phyloP scores from a whole-genome alignment of 2,888 invertebrate genomes.

The Leistus spinibarbis region DNA sequence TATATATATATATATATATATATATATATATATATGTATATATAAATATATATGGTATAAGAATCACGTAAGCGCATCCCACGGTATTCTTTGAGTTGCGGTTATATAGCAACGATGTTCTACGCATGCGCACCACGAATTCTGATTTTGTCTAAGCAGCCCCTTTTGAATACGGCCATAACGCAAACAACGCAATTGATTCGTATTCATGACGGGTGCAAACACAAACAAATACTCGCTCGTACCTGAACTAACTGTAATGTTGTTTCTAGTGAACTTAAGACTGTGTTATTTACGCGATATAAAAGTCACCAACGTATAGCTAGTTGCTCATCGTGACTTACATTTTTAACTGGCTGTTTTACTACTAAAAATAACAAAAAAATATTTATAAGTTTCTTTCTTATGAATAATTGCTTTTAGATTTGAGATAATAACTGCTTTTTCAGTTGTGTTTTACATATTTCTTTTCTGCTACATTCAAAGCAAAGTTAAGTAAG shows the following conservation, averaged over 20 bases:
- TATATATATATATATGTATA: no score
- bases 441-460: neutral
- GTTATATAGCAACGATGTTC: neutral
- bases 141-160: constrained; percentile 4
- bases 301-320: neutral
- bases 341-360: constrained; percentile 1
- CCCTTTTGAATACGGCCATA: constrained; percentile 6
- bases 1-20: no score
- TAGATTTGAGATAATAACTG: neutral
- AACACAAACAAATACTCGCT: constrained; percentile 22
- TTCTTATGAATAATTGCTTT: neutral
- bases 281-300: neutral
- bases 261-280: neutral
- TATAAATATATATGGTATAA: no score
- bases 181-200: constrained; percentile 9
- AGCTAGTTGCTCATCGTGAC: constrained; percentile 16
- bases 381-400: neutral
- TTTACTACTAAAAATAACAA: neutral
- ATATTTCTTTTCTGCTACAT: neutral
- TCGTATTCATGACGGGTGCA: constrained; percentile 21
- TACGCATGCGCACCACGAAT: neutral
- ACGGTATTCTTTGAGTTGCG: constrained; percentile 8
- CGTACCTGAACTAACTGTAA: constrained; percentile 14
- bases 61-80: constrained; percentile 12
- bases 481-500: neutral